phyloP scores from a whole-genome alignment of 2,113 vertebrate species.

The Amphilophus citrinellus region DNA sequence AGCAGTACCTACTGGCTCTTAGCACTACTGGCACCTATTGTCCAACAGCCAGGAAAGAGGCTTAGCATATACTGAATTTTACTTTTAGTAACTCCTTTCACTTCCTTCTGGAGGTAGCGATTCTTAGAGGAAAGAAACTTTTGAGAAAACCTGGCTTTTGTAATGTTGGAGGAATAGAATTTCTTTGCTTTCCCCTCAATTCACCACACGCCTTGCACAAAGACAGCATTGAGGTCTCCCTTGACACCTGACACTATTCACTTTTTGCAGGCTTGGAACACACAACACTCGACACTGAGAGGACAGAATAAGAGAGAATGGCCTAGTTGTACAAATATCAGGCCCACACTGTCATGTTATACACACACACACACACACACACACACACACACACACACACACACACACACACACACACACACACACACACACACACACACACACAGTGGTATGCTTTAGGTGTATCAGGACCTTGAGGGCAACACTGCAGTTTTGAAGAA shows the following conservation, averaged over 20 bases:
- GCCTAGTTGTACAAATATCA: constrained; percentile 78
- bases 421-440: neutral
- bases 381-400: too few relatives aligned
- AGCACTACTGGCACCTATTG: neutral
- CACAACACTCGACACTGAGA: constrained; percentile 47
- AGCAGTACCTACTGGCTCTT: neutral
- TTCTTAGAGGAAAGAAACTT: neutral
- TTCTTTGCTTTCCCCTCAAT: constrained; percentile 50
- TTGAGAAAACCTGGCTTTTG: constrained; percentile 57
- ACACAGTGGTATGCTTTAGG: neutral
- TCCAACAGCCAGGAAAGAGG: neutral
- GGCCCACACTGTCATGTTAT: constrained; percentile 72
- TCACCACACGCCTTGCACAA: constrained; percentile 72
- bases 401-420: too few relatives aligned
- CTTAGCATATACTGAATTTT: neutral
- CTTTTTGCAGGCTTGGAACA: constrained; percentile 65
- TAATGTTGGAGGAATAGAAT: constrained; percentile 45
- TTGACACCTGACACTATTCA: constrained; percentile 82
- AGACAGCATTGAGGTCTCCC: constrained; percentile 74
- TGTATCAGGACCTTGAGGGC: constrained; percentile 30
- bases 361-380: neutral
- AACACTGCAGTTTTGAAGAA: constrained; percentile 33
- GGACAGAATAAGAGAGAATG: constrained; percentile 63
- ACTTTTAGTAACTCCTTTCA: neutral
- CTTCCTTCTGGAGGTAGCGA: neutral